Percentiles rank a stretch among this genome's conserved stretches.
Evolutionary conservation across 1,140 invertebrate species (phyloP).

Genomic region (Heterodera carotae): DNA sequence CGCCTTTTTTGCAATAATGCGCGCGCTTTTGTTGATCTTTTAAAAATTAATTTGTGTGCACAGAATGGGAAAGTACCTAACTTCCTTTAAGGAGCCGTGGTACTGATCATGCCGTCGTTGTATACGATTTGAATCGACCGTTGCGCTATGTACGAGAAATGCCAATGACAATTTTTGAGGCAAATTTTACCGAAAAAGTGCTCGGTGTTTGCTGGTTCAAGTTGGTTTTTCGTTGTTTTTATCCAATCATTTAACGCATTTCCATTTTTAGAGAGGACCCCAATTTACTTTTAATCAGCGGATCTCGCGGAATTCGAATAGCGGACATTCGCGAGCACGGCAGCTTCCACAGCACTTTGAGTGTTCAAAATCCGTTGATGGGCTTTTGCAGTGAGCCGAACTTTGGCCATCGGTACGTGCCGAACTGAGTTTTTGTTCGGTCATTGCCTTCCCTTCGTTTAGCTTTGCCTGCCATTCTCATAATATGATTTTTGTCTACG

Average conservation of each 20-base stretch:
- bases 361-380: constrained; percentile 24
- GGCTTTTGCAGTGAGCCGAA: constrained; percentile 32
- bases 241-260: constrained; percentile 1
- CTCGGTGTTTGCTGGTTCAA: constrained; percentile 33
- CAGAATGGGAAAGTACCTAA: neutral
- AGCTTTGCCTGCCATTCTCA: constrained; percentile 34
- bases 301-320: constrained; percentile 21
- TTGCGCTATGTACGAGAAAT: constrained; percentile 12
- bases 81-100: constrained; percentile 29
- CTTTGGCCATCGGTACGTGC: constrained; percentile 26
- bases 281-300: constrained; percentile 30
- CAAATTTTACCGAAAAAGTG: constrained; percentile 39
- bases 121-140: constrained; percentile 30
- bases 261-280: constrained; percentile 32
- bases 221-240: constrained; percentile 17
- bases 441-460: neutral
- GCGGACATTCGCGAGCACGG: constrained; percentile 39
- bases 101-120: constrained; percentile 30
- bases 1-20: too few species aligned
- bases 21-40: too few species aligned
- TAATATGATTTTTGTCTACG: constrained; percentile 33
- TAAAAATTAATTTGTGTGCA: too few species aligned
- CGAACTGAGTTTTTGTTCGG: neutral
- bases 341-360: constrained; percentile 29
- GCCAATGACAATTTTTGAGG: constrained; percentile 29